These are phyloP conservation scores for Coleophora deauratella DNA, from an alignment of 2,888 invertebrate species.

Conservation along the genomic window DNA sequence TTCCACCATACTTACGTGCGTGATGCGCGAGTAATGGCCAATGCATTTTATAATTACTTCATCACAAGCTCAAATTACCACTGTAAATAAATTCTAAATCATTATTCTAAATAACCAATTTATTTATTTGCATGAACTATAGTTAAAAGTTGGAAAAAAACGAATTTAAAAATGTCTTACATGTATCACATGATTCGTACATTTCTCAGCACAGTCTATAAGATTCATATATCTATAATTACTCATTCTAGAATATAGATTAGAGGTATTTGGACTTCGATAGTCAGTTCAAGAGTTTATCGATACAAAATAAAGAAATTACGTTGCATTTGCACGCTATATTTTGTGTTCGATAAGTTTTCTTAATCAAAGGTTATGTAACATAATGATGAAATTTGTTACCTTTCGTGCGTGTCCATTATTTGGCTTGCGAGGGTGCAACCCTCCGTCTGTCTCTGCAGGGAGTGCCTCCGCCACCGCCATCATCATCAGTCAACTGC, in stretches of 20 bases:
- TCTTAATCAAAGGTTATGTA: slow-evolving; percentile 12
- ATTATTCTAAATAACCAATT: too few relatives aligned
- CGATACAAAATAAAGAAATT: slow-evolving; percentile 15
- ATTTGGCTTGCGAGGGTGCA: slow-evolving; percentile 37
- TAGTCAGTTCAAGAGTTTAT: slow-evolving; percentile 46
- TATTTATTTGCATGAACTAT: too few relatives aligned
- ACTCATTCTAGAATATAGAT: too few relatives aligned
- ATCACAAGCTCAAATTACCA: too few relatives aligned
- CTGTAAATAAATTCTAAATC: too few relatives aligned
- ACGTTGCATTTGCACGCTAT: slow-evolving; percentile 3
- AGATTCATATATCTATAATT: too few relatives aligned
- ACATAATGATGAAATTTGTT: slow-evolving; percentile 11
- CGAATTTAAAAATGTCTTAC: too few relatives aligned
- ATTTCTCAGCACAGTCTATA: too few relatives aligned
- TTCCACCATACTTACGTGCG: too few relatives aligned
- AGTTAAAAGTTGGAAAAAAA: too few relatives aligned
- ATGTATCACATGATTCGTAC: too few relatives aligned
- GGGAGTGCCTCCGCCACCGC: slow-evolving; percentile 48
- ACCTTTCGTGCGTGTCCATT: slow-evolving; percentile 36
- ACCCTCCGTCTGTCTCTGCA: slow-evolving; percentile 41
- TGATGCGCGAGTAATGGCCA: slow-evolving; percentile 2
- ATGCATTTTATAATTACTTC: too few relatives aligned
- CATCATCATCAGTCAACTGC: slow-evolving; percentile 48
- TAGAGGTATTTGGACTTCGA: slow-evolving; percentile 21
- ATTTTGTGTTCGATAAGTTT: slow-evolving; percentile 6